These are phyloP conservation scores for Spilogale gracilis DNA, from an alignment of 2,113 vertebrate genomes.

Conservation along the genomic window DNA sequence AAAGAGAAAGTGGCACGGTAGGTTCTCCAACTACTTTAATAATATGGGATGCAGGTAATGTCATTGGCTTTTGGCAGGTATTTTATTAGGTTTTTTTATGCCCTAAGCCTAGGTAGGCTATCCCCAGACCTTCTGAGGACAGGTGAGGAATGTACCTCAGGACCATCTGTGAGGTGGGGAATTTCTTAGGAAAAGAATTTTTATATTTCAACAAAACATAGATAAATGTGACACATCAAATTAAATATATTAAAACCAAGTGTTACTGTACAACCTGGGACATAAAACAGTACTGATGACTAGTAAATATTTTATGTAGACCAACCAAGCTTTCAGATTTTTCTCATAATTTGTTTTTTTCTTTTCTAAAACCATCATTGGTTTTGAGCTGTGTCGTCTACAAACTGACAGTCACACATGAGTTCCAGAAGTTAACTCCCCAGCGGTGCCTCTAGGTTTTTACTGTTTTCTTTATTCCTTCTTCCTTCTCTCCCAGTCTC, in stretches of 20 bases:
- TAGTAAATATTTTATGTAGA: slow-evolving; percentile 29
- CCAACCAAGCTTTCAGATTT: neutral
- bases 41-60: neutral
- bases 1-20: slow-evolving; percentile 34
- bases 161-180: neutral
- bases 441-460: neutral
- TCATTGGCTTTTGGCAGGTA: neutral
- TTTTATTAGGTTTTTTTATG: neutral
- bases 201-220: slow-evolving; percentile 43
- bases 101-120: neutral
- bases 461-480: neutral
- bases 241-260: slow-evolving; percentile 35
- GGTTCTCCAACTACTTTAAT: neutral
- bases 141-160: neutral
- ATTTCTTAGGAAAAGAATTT: slow-evolving; percentile 50
- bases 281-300: neutral
- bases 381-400: neutral
- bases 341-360: neutral
- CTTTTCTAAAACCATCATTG: neutral
- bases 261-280: neutral
- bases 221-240: slow-evolving; percentile 7
- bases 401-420: neutral
- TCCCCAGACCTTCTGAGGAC: neutral
- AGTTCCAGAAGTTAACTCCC: neutral
- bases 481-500: neutral